These are phyloP conservation scores for Margaritifera margaritifera DNA, from an alignment of 2,888 invertebrate species.

Conservation along the genomic window DNA sequence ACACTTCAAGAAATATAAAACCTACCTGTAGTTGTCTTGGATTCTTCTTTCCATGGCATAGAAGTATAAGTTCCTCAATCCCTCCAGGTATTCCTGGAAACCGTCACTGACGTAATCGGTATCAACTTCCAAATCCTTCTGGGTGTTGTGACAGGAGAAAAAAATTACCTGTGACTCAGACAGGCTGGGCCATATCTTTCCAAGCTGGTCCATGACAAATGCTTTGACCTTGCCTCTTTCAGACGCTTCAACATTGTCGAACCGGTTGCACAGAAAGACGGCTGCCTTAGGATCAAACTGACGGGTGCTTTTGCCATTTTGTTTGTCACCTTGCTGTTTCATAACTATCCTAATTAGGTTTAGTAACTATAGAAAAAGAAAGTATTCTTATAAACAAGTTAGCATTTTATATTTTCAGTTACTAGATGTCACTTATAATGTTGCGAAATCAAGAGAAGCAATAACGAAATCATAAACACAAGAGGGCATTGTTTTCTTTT, in stretches of 20 bases:
- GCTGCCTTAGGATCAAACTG: slow-evolving; percentile 58
- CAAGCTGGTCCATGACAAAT: slow-evolving; percentile 39
- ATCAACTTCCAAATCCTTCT: slow-evolving; percentile 32
- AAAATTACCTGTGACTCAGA: slow-evolving; percentile 44
- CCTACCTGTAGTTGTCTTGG: slow-evolving; percentile 55
- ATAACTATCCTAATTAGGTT: slow-evolving; percentile 54
- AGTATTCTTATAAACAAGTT: not conserved
- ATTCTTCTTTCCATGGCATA: slow-evolving; percentile 46
- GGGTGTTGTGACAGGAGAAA: slow-evolving; percentile 49
- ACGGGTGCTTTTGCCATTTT: slow-evolving; percentile 16
- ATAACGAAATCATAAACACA: too few relatives aligned
- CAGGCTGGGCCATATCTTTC: slow-evolving; percentile 56
- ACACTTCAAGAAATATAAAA: too few relatives aligned
- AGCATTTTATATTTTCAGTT: not conserved
- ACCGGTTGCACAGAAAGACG: slow-evolving; percentile 65
- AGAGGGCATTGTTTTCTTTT: too few relatives aligned
- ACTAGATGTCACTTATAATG: not conserved
- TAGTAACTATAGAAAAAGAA: slow-evolving; percentile 39
- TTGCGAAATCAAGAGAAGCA: not conserved
- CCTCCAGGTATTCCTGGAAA: slow-evolving; percentile 44
- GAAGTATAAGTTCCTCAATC: slow-evolving; percentile 48
- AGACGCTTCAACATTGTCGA: slow-evolving; percentile 57
- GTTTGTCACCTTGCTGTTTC: slow-evolving; percentile 39
- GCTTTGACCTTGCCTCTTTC: slow-evolving; percentile 42
- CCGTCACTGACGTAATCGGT: slow-evolving; percentile 55